Evolutionary conservation across 2,113 vertebrate genomes (phyloP), one percentile per base, ranked within the genome.

Genomic region (Hippocampus zosterae): DNA sequence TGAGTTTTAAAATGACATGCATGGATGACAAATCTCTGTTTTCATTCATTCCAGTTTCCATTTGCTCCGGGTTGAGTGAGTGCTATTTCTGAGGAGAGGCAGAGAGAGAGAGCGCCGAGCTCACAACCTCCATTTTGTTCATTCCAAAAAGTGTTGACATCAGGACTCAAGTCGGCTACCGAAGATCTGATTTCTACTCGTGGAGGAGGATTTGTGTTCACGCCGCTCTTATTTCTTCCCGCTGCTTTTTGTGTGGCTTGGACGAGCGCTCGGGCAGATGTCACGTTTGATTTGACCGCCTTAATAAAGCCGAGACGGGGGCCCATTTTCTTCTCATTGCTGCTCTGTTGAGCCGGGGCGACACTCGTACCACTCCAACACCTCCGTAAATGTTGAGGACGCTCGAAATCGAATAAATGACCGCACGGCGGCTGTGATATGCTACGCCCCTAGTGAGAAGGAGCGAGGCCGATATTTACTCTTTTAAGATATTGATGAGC

Each of bases 201-300:
- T 13, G n/a, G n/a, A 25, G 65, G 25, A 65, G 46, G 52, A 13
- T 41, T 41, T 8, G 62, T 19, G 40, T n/a, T 68, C 46, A 5
- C 13, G 5, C 23, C 48, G 16, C 11, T 21, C 37, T 44, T 57
- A 41, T 44, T 61, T 18, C 33, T 68, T 21, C 33, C 2, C n/a
- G 8, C 48, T 5, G 65, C 12, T 61, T 23, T 57, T 9, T 73
- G 61, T 67, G 69, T 72, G 64, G 52, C 70, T 77, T 70, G 69
- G 64, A 46, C 12, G n/a, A 63, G 60, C 42, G 50, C 67, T 69
- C 55, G 0, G 0, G 70, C 70, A 65, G 66, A 77, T 85, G 88
- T 82, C 88, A 83, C 78, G 60, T 87, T 85, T 87, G 84, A 89
- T 88, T 88, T 89, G 88, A 80, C 69, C 71, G 21, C n/a, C 8